phyloP scores from a whole-genome alignment of 2,888 invertebrate genomes.

The Cataglyphis altisquamis region DNA sequence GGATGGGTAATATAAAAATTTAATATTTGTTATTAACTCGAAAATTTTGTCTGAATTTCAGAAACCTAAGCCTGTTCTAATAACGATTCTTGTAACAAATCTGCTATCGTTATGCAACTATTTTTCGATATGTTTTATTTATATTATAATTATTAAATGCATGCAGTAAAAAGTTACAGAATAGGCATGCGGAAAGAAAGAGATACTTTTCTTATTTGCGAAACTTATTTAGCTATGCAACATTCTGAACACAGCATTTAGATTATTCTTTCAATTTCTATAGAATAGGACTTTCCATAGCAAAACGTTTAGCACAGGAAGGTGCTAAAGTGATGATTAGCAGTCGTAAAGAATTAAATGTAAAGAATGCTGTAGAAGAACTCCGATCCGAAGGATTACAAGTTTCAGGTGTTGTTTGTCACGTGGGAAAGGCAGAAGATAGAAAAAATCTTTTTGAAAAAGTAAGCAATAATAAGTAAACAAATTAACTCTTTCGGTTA shows the following conservation, averaged over 20 bases:
- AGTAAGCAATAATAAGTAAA: slow-evolving; percentile 83
- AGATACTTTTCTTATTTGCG: neutral
- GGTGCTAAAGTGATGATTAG: slow-evolving; percentile 97
- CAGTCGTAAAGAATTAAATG: slow-evolving; percentile 95
- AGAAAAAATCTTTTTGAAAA: slow-evolving; percentile 91
- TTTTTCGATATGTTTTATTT: no score
- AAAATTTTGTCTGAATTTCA: neutral
- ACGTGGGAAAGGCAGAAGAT: slow-evolving; percentile 95
- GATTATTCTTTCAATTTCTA: slow-evolving; percentile 60
- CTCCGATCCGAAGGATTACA: slow-evolving; percentile 91
- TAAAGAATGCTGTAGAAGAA: slow-evolving; percentile 91
- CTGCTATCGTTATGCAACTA: no score
- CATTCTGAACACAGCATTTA: neutral
- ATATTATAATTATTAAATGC: no score
- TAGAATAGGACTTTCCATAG: slow-evolving; percentile 97
- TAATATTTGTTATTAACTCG: neutral
- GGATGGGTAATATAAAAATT: slow-evolving; percentile 89
- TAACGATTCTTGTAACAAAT: no score
- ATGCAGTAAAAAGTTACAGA: no score
- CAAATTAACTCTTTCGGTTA: slow-evolving; percentile 5
- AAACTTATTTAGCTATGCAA: neutral
- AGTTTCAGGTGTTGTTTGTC: slow-evolving; percentile 94
- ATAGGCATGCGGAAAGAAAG: no score
- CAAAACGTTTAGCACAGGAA: slow-evolving; percentile 94
- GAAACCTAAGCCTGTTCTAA: neutral